Conservation (phyloP, 2,797 vertebrate genomes). For the Acestrorhynchus altus region DNA sequence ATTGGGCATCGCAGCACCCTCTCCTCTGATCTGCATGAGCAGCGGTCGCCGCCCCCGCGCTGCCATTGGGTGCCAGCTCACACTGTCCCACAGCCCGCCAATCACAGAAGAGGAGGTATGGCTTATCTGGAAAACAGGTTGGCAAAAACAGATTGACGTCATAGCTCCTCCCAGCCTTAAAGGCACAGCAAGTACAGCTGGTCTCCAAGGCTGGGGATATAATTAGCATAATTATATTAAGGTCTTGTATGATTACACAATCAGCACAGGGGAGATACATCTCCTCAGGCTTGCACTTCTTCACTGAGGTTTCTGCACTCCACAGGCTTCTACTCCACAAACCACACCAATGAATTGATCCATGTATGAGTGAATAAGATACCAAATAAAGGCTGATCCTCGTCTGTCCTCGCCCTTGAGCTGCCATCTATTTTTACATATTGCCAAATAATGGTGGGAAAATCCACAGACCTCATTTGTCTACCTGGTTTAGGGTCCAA, state of each 20-base stretch:
- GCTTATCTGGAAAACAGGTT: background rate
- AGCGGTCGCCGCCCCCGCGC: background rate
- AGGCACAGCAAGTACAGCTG: conserved; percentile 48
- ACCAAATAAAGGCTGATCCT: background rate
- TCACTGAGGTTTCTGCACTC: background rate
- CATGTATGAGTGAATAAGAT: background rate
- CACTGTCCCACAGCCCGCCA: background rate
- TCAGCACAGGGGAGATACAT: background rate
- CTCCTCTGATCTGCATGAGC: too few species aligned
- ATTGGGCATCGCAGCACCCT: background rate
- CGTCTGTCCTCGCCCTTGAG: too few species aligned
- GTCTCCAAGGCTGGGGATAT: conserved; percentile 32
- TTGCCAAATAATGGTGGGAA: too few species aligned
- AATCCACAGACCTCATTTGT: too few species aligned
- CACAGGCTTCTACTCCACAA: background rate
- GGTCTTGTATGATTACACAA: conserved; percentile 26
- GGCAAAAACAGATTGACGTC: conserved; percentile 6
- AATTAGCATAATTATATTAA: conserved; percentile 34
- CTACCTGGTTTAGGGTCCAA: too few species aligned
- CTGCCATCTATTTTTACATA: too few species aligned
- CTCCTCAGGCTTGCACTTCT: conserved; percentile 4
- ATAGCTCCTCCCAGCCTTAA: conserved; percentile 58
- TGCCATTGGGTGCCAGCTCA: background rate
- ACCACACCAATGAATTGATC: too few species aligned
- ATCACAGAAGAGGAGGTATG: background rate